Evolutionary conservation across 2,113 vertebrate species (phyloP).

Genomic region (Labeo rohita): DNA sequence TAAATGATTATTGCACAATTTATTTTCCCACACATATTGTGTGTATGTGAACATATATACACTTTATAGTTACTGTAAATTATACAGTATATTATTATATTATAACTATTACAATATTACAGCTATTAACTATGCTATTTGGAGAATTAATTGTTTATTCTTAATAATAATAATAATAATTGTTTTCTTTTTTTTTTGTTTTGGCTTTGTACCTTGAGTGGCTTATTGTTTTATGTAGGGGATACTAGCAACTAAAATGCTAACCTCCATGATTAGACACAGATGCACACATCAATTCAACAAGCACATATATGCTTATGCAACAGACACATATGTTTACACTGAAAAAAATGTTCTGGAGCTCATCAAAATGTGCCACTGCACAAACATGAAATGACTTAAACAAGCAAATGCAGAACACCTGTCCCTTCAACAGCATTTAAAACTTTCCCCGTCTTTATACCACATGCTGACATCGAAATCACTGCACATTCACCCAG

Average conservation of each 20-base stretch:
- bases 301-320: slow-evolving; percentile 27
- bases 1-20: background rate
- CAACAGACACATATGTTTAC: slow-evolving; percentile 39
- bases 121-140: no score
- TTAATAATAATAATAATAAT: no score
- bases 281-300: slow-evolving; percentile 43
- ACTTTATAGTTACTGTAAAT: no score
- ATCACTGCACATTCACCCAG: slow-evolving; percentile 6
- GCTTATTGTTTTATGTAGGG: background rate
- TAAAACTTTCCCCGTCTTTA: background rate
- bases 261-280: slow-evolving; percentile 29
- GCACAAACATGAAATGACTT: slow-evolving; percentile 57
- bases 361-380: slow-evolving; percentile 56
- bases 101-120: no score
- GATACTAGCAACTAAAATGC: background rate
- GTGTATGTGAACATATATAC: no score
- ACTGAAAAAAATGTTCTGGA: slow-evolving; percentile 42
- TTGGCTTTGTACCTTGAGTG: background rate
- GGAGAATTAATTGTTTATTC: no score
- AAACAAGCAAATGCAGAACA: slow-evolving; percentile 55
- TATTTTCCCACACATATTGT: no score
- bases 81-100: no score
- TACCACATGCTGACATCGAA: slow-evolving; percentile 7
- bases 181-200: background rate
- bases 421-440: slow-evolving; percentile 50